Evolutionary conservation across 2,797 vertebrate species (phyloP).

Genomic region (Nyctibius grandis): DNA sequence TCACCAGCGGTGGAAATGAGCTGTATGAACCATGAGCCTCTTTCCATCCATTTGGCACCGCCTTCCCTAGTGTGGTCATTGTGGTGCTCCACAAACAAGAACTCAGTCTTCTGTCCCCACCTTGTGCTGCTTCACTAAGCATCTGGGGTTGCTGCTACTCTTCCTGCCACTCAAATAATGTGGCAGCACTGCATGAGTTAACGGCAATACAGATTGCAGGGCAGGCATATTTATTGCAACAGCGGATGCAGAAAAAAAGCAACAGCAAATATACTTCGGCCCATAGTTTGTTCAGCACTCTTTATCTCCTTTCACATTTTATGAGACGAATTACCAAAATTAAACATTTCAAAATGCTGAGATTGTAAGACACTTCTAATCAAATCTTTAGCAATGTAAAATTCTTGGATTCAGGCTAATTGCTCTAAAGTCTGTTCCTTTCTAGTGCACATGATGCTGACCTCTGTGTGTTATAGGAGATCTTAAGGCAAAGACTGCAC

Average conservation of each 20-base stretch:
- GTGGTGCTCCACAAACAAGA: neutral
- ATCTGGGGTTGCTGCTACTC: neutral
- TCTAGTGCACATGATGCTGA: neutral
- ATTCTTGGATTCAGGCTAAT: neutral
- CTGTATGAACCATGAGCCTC: neutral
- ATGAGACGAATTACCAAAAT: slow-evolving; percentile 5
- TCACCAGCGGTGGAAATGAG: neutral
- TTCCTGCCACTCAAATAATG: neutral
- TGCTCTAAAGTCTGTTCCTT: neutral
- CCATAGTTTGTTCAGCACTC: neutral
- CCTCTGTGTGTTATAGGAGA: neutral
- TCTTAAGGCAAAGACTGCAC: neutral
- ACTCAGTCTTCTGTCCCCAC: neutral
- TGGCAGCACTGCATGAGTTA: neutral
- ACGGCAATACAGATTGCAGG: neutral
- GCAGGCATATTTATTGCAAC: slow-evolving; percentile 1
- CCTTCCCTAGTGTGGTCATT: neutral
- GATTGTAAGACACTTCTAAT: neutral
- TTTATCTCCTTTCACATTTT: slow-evolving; percentile 10
- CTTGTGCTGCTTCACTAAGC: rapidly evolving
- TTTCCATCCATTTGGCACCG: neutral
- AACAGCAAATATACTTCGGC: neutral
- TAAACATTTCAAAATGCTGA: slow-evolving; percentile 19
- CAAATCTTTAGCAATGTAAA: neutral
- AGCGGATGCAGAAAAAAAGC: neutral